A percentile compares a stretch with the other conserved stretches of the same genome.
phyloP scores from a whole-genome alignment of 2,888 invertebrate species.

The Leptinotarsa tumamoca region DNA sequence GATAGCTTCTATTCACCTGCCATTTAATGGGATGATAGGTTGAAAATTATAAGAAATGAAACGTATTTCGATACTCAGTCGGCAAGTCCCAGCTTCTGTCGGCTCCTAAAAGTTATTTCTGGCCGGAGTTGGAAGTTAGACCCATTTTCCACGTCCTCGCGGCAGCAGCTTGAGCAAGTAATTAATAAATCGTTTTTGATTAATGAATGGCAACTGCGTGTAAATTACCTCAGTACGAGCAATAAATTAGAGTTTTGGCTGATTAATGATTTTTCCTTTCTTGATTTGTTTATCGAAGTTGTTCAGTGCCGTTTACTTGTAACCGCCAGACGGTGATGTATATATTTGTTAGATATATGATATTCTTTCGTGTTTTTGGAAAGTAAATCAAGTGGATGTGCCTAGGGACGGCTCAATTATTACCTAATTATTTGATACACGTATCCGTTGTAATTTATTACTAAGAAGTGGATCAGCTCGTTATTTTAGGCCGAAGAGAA shows the following conservation, averaged over 20 bases:
- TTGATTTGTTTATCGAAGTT: constrained; percentile 30
- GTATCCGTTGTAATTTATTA: constrained; percentile 21
- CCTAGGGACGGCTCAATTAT: constrained; percentile 28
- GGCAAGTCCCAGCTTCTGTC: constrained; percentile 1
- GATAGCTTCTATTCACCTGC: no score
- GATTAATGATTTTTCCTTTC: constrained; percentile 38
- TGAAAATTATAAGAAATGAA: not conserved
- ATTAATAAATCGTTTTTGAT: constrained; percentile 47
- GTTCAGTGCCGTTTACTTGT: constrained; percentile 18
- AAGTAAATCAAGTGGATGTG: constrained; percentile 25
- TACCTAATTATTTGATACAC: constrained; percentile 28
- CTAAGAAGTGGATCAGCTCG: not conserved
- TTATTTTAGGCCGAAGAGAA: not conserved
- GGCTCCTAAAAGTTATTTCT: not conserved
- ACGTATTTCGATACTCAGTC: not conserved
- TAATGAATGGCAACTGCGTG: constrained; percentile 43
- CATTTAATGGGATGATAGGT: not conserved
- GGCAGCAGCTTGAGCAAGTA: constrained; percentile 22
- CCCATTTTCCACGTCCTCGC: constrained; percentile 11
- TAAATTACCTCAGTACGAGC: constrained; percentile 42
- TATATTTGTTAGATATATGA: constrained; percentile 22
- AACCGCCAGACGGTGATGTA: constrained; percentile 19
- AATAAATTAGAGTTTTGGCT: constrained; percentile 40
- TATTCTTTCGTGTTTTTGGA: constrained; percentile 24
- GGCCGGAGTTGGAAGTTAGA: constrained; percentile 13